Base-by-base conservation (phyloP, 1,140 invertebrate genomes). In the Heliconius eleuchia region DNA sequence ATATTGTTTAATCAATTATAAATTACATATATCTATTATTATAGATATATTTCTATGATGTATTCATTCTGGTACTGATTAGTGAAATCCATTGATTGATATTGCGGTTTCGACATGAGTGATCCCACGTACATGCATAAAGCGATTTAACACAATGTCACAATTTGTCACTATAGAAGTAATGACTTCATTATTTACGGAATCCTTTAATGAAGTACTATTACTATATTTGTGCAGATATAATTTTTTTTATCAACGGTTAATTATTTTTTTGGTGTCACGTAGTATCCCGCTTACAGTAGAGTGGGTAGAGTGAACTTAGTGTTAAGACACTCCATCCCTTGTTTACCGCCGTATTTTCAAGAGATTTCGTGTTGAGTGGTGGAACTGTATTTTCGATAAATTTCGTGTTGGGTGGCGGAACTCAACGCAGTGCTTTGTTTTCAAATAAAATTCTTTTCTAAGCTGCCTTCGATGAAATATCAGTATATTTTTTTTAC, bases 131-230 rank as follows among this genome's bases (percentile, higher is more conserved):
- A 74, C 73, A 74, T 57, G 55, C 16, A 46, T 50, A 16, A 27
- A 74, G 73, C 42, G 30, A 50, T 74, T 27, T 55, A 16, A 52
- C 13, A 55, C 50, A 74, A 74, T 46, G 42, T 52, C 18, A 23
- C 16, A 74, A 74, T 74, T 74, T 74, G 42, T 73, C 72, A 73
- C 27, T n/a, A 7, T 60, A 9, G 11, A 60, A 60, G 9, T 66
- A 66, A 66, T 66, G n/a, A 30, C 60, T 66, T 27, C 60, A 66
- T 66, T 23, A 66, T 66, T 13, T 30, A 30, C 8, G 11, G 3
- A 9, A 66, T 30, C 60, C 27, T 27, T 66, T 66, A 57, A 57
- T 57, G n/a, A 57, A 23, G 1, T 23, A 57, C 19, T 23, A 23
- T 5, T 57, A 57, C 55, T 55, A 19, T 1, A 18, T 18, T 55